Base-by-base conservation (phyloP, 2,888 invertebrate species). In the Ceraclea dissimilis region DNA sequence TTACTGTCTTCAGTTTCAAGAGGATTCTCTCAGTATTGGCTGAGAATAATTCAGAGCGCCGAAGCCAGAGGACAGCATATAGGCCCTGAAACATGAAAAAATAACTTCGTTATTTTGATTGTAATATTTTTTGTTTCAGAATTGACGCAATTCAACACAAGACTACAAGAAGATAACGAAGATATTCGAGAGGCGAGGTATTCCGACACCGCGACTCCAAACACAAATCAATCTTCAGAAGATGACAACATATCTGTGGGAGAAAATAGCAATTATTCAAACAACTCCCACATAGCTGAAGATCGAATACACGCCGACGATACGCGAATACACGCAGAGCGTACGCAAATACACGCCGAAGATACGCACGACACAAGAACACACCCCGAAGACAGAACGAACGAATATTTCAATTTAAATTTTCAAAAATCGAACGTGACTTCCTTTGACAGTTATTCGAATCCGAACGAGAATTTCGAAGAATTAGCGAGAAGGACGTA, bases 161-260 rank as follows among this genome's bases (percentile, higher is more conserved):
- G 26, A 26, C 26, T 26, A 26, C 26, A 26, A 4, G 26, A 26
- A 26, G 5, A 26, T 6, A 26, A 26, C 10, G 26, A 26, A 26
- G 10, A 26, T 6, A 4, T 26, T 26, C 26, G 10, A 26, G 26
- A 26, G 10, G 4, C 19, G 10, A 33, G 49, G 16, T 17, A 31
- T 2, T 54, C 17, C 11, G 43, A 39, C 5, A 46, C 17, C 2
- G 52, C 52, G 31, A 53, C 57, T 46, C 57, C 57, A 6, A 44
- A 44, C 33, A 17, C 47, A 11, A 39, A 8, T 4, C 39, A 16
- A 13, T 39, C 39, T 8, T 63, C 47, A 26, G 74, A 76, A 54
- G 76, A 76, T 26, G 74, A 76, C 53, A 76, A 77, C 57, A 75
- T 76, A 59, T 74, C 75, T 2, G 75, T 76, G 19, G 73, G 76